Evolutionary conservation across 2,888 invertebrate species (phyloP).

Genomic region (Lobophora halterata): DNA sequence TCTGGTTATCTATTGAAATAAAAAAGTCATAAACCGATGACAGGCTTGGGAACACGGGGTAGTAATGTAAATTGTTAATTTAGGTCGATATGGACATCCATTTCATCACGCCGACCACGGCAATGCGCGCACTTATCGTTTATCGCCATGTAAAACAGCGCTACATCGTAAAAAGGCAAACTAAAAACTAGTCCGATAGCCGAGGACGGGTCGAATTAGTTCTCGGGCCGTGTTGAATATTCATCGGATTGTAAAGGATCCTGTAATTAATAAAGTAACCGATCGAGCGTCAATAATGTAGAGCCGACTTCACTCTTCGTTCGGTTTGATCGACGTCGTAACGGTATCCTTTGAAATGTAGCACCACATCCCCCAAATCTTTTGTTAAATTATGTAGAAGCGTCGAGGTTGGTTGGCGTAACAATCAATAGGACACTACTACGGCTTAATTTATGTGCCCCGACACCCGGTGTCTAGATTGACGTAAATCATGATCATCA

Average conservation of each 20-base stretch:
- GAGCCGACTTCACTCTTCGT: constrained; percentile 41
- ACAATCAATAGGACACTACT: constrained; percentile 43
- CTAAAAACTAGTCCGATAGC: constrained; percentile 49
- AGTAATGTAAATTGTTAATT: no score
- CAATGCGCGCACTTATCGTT: constrained; percentile 70
- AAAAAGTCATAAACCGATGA: constrained; percentile 77
- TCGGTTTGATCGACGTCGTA: constrained; percentile 42
- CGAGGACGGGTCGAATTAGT: constrained; percentile 53
- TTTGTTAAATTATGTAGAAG: constrained; percentile 49
- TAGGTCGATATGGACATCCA: constrained; percentile 60
- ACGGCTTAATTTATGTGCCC: constrained; percentile 50
- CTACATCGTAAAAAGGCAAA: constrained; percentile 69
- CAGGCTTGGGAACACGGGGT: constrained; percentile 73
- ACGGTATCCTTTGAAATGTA: constrained; percentile 49
- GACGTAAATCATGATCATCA: constrained; percentile 63
- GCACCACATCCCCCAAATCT: constrained; percentile 38
- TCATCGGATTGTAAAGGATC: constrained; percentile 61
- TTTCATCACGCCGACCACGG: constrained; percentile 68
- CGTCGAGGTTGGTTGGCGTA: constrained; percentile 38
- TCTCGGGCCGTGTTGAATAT: constrained; percentile 55
- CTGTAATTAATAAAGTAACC: constrained; percentile 60
- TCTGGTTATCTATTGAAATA: constrained; percentile 68
- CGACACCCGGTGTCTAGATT: constrained; percentile 47
- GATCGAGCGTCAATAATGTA: constrained; percentile 53
- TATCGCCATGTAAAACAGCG: constrained; percentile 70